phyloP scores from a whole-genome alignment of 2,888 invertebrate species.

The Pseudococcus viburni region DNA sequence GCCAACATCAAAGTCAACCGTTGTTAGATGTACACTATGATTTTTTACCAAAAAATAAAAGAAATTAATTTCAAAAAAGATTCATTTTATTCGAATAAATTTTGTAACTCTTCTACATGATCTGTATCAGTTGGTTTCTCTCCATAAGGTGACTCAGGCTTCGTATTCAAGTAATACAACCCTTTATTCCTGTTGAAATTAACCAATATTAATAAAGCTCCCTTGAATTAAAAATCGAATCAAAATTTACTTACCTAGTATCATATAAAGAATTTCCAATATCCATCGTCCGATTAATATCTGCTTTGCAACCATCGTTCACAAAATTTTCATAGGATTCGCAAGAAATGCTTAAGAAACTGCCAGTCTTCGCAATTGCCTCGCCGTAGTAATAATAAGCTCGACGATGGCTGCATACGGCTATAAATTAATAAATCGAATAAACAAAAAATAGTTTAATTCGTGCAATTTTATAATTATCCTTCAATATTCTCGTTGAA shows the following conservation, averaged over 20 bases:
- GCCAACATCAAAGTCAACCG: background rate
- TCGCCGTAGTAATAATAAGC: slow-evolving; percentile 70
- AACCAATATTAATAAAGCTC: background rate
- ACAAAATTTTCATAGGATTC: slow-evolving; percentile 68
- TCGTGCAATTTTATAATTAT: background rate
- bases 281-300: slow-evolving; percentile 62
- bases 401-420: slow-evolving; percentile 70
- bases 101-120: slow-evolving; percentile 50
- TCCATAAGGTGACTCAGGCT: slow-evolving; percentile 69
- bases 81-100: slow-evolving; percentile 11
- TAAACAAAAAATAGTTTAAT: background rate
- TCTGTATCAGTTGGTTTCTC: slow-evolving; percentile 66
- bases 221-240: background rate
- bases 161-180: slow-evolving; percentile 69
- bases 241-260: slow-evolving; percentile 58
- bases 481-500: background rate
- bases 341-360: slow-evolving; percentile 69
- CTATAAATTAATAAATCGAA: slow-evolving; percentile 67
- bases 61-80: background rate
- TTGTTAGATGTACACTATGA: too few relatives aligned
- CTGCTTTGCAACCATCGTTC: slow-evolving; percentile 67
- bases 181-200: slow-evolving; percentile 69
- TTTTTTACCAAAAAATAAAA: background rate
- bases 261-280: slow-evolving; percentile 66
- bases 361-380: slow-evolving; percentile 69